Evolutionary conservation across 2,113 vertebrate genomes (phyloP), one percentile per base, ranked within the genome.

Genomic region (Tenrec ecaudatus): DNA sequence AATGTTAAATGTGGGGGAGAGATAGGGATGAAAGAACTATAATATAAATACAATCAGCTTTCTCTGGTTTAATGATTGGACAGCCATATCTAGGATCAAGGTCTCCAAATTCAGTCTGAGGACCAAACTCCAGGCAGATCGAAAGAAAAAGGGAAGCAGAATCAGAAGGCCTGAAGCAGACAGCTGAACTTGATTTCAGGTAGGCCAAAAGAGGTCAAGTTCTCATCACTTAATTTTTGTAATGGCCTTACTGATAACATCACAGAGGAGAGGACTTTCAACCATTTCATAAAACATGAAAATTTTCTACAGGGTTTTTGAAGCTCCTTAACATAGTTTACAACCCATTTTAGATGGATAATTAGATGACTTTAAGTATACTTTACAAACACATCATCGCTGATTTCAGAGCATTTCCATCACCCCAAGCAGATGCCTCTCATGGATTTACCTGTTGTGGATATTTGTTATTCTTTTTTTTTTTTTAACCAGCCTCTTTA

Each of bases 1-100:
- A 93, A 75, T 83, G 53, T 0, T 4, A 31, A 27, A 64, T 40
- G 40, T 40, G 40, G 47, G 47, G 3, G 4, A 14, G 11, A 5
- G 47, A 9, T 25, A 25, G 3, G 17, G 38, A 78, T 38, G 6
- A 73, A 68, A 77, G 53, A 57, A 31, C 8, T 10, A 31, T 36
- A 73, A 78, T 31, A 78, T 9, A 64, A 87, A 95, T 85, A 64
- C 8, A 83, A 36, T 85, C 60, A 76, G 22, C 15, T 84, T 91
- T 85, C 43, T 91, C 36, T 62, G 68, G 25, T 87, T 89, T 86
- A 84, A 77, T 83, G 57, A 80, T 78, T 89, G 96, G 36, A 86
- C 33, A 73, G 60, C 23, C 27, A 40, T 85, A 66, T 82, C 80
- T 86, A 84, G 62, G 47, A 33, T 15, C 69, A 80, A 76, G 38